phyloP scores from a whole-genome alignment of 2,113 vertebrate genomes.

The Fregata magnificens region DNA sequence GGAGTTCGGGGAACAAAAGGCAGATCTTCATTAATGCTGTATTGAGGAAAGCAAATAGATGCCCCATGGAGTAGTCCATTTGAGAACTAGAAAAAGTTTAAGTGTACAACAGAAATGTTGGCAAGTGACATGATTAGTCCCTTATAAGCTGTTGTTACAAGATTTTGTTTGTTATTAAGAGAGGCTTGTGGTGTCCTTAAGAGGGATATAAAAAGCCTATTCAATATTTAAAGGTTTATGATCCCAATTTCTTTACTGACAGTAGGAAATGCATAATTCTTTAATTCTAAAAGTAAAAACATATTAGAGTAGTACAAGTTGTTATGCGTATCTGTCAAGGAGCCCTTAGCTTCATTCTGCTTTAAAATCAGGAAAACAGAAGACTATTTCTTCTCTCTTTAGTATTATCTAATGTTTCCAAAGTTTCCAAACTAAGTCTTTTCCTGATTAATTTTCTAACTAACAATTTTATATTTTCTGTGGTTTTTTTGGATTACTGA shows the following conservation, averaged over 20 bases:
- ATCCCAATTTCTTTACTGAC: not conserved
- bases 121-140: not conserved
- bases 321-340: not conserved
- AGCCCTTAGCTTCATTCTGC: not conserved
- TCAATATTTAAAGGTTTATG: not conserved
- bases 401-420: not conserved
- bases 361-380: not conserved
- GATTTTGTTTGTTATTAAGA: not conserved
- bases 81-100: not conserved
- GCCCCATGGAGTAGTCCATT: not conserved
- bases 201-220: not conserved
- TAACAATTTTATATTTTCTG: not conserved
- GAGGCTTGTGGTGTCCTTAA: not conserved
- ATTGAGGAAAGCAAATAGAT: not conserved
- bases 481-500: not conserved
- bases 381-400: not conserved
- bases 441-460: not conserved
- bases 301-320: not conserved
- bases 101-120: not conserved
- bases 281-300: not conserved
- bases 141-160: not conserved
- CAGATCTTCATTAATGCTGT: not conserved
- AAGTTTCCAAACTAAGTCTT: not conserved
- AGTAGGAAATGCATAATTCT: not conserved
- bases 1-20: not conserved